Evolutionary conservation across 2,888 invertebrate species (phyloP), one percentile per base, ranked within the genome.

Genomic region (Thecophora atra): DNA sequence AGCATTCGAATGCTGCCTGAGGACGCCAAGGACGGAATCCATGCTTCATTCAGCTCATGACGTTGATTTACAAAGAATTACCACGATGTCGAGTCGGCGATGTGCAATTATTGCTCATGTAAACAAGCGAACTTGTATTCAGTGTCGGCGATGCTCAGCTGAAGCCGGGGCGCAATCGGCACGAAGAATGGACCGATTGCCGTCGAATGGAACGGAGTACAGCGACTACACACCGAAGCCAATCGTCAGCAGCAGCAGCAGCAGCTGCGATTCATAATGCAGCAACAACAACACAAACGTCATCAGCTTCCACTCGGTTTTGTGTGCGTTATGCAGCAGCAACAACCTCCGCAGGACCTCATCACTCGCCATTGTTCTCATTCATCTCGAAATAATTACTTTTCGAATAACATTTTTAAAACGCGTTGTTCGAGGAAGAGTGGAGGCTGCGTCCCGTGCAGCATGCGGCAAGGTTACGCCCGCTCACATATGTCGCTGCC

Each of bases 401-500:
- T 75, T 75, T 75, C 71, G 71, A 76, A 73, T 73, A 74, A 58
- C 72, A 66, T 72, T 73, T 30, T 60, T 24, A n/a, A 28, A 65
- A 47, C n/a, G 56, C 28, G 30, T 37, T 26, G n/a, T 60, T 24
- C 42, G 52, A 19, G 1, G 52, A 2, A 13, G 56, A 56, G 56
- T 17, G 52, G 63, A 42, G 63, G 72, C 52, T 63, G 44, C 24
- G 5, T 37, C 17, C 26, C 42, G 37, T 58, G 24, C 37, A 58
- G 19, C 51, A 60, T 44, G 37, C 26, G 44, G 66, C 60, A 52
- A 28, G 62, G 73, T 73, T 69, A 77, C 76, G 76, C 75, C 80
- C 76, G 76, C 77, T 77, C 79, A 75, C 82, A 83, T 82, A 83
- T 83, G 82, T 80, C 81, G 78, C 77, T 54, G 54, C 6, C 54